Base-by-base conservation (phyloP, 2,113 vertebrate genomes). In the Megalops atlanticus region DNA sequence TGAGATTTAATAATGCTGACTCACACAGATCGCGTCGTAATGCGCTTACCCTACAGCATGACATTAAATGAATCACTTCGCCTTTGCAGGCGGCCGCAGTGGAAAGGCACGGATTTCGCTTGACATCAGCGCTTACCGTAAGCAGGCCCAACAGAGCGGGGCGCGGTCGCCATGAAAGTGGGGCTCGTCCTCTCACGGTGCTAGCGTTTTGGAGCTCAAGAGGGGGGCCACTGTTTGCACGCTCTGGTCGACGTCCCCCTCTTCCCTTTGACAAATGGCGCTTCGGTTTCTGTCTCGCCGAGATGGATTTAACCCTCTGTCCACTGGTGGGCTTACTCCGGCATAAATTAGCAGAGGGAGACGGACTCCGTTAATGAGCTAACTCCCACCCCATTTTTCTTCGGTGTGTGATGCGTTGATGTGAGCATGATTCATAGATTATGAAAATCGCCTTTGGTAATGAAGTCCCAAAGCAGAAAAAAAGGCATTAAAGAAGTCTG, bases 11-110 rank as follows among this genome's bases (percentile, higher is more conserved):
- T 84, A 88, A 86, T 92, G 93, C 92, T 94, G 94, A 95, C 90
- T 95, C 93, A 95, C 86, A 88, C 88, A 85, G 84, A 89, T 70
- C 81, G 79, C 93, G 90, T 90, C 90, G 91, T 93, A 94, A 95
- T 90, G 89, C 83, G 87, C 87, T 92, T 88, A 84, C 58, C n/a
- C 58, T 64, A 31, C 58, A 11, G 58, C 2, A n/a, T 75, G 80
- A 84, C 41, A 81, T 87, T 78, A 74, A 81, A 77, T 82, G 86
- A 86, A 90, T 93, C 89, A 88, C 88, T 87, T 91, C 92, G 93
- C 91, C 90, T 88, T 78, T 80, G 77, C 74, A 90, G 10, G 73
- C 69, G 41, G 83, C 38, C 77, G 72, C 83, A 85, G 73, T 85
- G 89, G 89, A 87, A 89, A 87, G 92, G 91, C 85, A 54, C 78